A percentile compares a stretch with the other conserved stretches of the same genome.
phyloP scores from a whole-genome alignment of 2,113 vertebrate species.

The Rousettus leschenaultii region DNA sequence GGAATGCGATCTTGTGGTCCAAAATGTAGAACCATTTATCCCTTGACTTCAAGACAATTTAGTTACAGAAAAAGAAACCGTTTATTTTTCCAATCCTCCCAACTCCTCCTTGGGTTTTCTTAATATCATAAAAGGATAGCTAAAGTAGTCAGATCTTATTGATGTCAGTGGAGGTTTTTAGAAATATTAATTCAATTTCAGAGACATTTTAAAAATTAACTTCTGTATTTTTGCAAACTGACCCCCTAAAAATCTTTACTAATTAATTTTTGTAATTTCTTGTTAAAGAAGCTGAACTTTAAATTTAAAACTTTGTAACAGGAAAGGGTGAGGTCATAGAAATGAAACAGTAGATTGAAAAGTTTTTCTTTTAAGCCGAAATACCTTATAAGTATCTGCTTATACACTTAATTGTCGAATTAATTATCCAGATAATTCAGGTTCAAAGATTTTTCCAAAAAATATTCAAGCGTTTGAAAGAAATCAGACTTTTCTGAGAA shows the following conservation, averaged over 20 bases:
- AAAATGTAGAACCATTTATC: not conserved
- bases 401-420: not conserved
- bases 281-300: not conserved
- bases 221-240: slow-evolving; percentile 23
- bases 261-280: not conserved
- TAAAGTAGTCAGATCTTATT: slow-evolving; percentile 45
- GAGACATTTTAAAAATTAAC: slow-evolving; percentile 49
- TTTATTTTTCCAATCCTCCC: slow-evolving; percentile 35
- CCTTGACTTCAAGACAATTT: slow-evolving; percentile 32
- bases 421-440: slow-evolving; percentile 1
- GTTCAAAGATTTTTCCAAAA: not conserved
- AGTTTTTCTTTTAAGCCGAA: not conserved
- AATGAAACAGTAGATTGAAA: not conserved
- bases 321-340: not conserved
- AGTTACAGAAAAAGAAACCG: slow-evolving; percentile 32
- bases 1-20: not conserved
- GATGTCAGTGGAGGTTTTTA: not conserved
- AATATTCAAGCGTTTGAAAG: slow-evolving; percentile 25
- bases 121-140: slow-evolving; percentile 45
- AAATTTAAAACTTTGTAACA: not conserved
- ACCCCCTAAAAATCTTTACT: not conserved
- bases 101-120: slow-evolving; percentile 20
- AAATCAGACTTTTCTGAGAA: not conserved
- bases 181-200: slow-evolving; percentile 60
- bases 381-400: not conserved